These are phyloP conservation scores for Rissa tridactyla DNA, from an alignment of 2,113 vertebrate species.

Conservation along the genomic window DNA sequence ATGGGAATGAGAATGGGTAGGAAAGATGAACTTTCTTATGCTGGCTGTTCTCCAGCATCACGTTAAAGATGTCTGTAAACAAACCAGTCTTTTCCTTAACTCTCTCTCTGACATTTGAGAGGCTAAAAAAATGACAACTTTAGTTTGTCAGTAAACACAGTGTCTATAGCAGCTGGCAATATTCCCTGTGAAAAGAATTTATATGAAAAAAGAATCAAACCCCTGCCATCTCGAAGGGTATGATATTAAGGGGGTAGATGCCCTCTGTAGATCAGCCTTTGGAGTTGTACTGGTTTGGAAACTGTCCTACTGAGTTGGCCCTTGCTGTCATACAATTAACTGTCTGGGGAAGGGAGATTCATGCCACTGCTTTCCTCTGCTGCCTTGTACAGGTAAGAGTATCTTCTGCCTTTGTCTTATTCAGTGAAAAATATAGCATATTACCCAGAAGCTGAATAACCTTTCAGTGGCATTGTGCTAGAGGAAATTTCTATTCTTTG, in stretches of 20 bases:
- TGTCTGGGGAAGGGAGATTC: background rate
- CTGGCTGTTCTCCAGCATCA: background rate
- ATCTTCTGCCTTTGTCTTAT: background rate
- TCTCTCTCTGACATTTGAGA: background rate
- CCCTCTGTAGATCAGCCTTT: background rate
- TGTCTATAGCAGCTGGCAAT: background rate
- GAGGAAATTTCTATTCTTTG: background rate
- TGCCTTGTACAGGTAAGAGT: background rate
- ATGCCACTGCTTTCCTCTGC: background rate
- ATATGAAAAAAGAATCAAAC: background rate
- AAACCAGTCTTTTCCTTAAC: background rate
- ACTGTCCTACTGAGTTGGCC: background rate
- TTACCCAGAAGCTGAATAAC: background rate
- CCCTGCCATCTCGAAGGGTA: background rate
- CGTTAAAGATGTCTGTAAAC: background rate
- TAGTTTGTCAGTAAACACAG: background rate
- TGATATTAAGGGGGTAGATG: background rate
- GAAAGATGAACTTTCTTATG: background rate
- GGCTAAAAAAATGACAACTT: background rate
- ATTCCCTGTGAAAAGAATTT: background rate
- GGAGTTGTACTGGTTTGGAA: background rate
- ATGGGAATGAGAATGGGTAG: background rate
- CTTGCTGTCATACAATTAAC: background rate
- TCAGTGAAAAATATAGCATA: background rate
- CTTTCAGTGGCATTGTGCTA: accelerated